phyloP scores from a whole-genome alignment of 2,113 vertebrate species.

The Azemiops feae region DNA sequence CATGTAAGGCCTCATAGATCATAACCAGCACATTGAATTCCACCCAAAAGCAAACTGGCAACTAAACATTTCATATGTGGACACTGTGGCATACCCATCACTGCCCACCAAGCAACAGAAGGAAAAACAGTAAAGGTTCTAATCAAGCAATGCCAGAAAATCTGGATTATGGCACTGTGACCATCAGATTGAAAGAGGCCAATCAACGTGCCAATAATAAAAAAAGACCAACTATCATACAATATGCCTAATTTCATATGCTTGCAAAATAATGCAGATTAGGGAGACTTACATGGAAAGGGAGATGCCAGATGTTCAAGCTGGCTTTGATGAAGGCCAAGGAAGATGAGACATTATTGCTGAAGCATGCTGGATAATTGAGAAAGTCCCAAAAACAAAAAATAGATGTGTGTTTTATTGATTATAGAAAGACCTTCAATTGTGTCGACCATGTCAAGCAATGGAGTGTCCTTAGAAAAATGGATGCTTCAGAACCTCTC shows the following conservation, averaged over 20 bases:
- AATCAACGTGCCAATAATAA: background rate
- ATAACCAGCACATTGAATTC: background rate
- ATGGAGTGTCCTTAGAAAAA: background rate
- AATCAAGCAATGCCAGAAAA: background rate
- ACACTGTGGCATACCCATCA: background rate
- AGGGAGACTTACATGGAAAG: background rate
- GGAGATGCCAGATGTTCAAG: background rate
- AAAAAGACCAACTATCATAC: background rate
- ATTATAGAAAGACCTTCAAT: background rate
- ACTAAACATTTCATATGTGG: background rate
- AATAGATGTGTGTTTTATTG: background rate
- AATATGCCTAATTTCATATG: background rate
- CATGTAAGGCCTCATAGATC: background rate
- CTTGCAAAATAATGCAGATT: background rate
- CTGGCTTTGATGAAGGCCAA: background rate
- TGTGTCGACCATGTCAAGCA: background rate
- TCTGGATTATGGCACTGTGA: background rate
- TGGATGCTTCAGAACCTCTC: background rate
- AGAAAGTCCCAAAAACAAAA: background rate
- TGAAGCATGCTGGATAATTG: background rate
- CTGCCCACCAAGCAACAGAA: background rate
- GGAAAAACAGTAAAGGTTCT: background rate
- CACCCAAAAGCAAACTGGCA: background rate
- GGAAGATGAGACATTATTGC: background rate
- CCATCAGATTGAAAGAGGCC: background rate